Evolutionary conservation across 2,797 vertebrate genomes (phyloP).

Genomic region (Darevskia nairensis): DNA sequence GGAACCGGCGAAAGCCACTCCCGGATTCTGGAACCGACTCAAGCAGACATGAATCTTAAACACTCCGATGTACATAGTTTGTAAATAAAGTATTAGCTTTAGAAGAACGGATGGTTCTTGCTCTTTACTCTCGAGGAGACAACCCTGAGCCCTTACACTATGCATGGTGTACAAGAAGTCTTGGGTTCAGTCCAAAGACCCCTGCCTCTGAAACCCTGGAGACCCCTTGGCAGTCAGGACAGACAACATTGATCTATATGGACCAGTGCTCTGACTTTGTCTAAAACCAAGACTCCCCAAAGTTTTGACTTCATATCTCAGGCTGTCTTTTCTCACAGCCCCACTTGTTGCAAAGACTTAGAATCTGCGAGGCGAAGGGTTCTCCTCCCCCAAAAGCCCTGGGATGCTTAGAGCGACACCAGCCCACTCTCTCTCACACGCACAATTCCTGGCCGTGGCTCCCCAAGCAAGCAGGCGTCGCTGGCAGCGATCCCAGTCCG

Average conservation of each 20-base stretch:
- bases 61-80: too few species aligned
- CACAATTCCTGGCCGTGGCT: background rate
- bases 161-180: background rate
- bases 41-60: too few species aligned
- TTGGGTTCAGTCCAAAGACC: background rate
- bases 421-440: too few species aligned
- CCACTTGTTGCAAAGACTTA: background rate
- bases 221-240: background rate
- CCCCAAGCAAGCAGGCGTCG: background rate
- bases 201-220: background rate
- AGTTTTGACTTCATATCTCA: background rate
- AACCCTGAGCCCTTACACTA: too few species aligned
- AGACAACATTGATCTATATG: background rate
- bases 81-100: too few species aligned
- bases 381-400: background rate
- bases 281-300: too few species aligned
- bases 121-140: too few species aligned
- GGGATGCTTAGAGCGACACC: background rate
- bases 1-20: too few species aligned
- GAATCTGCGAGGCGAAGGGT: too few species aligned
- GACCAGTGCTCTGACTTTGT: background rate
- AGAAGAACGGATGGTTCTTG: too few species aligned
- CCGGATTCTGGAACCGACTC: too few species aligned
- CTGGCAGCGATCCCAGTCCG: background rate
- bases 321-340: too few species aligned